Evolutionary conservation across 2,888 invertebrate genomes (phyloP).

Genomic region (Phalera bucephala): DNA sequence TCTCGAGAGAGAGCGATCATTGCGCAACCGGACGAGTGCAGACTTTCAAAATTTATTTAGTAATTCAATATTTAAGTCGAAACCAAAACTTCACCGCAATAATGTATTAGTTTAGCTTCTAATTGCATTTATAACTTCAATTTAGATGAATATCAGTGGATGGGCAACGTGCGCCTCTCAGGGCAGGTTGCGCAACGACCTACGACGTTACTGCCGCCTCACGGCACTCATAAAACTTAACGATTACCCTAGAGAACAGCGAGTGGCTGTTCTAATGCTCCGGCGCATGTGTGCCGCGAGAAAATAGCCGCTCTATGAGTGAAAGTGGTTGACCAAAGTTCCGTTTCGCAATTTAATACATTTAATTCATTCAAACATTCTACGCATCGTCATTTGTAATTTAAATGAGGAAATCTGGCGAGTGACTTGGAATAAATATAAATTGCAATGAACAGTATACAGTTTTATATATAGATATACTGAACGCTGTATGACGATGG

Average conservation of each 20-base stretch:
- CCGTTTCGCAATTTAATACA: conserved; percentile 65
- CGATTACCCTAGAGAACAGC: conserved; percentile 48
- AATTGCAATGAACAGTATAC: conserved; percentile 2
- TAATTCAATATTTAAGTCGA: not conserved
- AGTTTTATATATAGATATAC: too few species aligned
- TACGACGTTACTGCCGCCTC: conserved; percentile 32
- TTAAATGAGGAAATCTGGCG: conserved; percentile 18
- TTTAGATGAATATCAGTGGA: conserved; percentile 20
- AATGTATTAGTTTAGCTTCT: conserved; percentile 13
- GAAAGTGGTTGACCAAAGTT: conserved; percentile 72
- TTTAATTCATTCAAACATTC: conserved; percentile 43
- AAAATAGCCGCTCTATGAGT: conserved; percentile 70
- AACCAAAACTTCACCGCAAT: not conserved
- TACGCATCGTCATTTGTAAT: conserved; percentile 26
- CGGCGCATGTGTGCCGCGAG: conserved; percentile 52
- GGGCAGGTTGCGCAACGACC: conserved; percentile 45
- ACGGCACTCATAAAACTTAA: conserved; percentile 53
- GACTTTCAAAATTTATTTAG: not conserved
- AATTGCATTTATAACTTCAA: conserved; percentile 16
- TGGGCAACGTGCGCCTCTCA: conserved; percentile 10
- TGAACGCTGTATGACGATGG: too few species aligned
- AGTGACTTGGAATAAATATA: conserved; percentile 3
- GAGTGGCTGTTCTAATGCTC: conserved; percentile 39
- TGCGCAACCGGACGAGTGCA: conserved; percentile 2
- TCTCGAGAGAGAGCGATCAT: conserved; percentile 1